phyloP scores from a whole-genome alignment of 2,797 vertebrate genomes.

The Cygnus olor region DNA sequence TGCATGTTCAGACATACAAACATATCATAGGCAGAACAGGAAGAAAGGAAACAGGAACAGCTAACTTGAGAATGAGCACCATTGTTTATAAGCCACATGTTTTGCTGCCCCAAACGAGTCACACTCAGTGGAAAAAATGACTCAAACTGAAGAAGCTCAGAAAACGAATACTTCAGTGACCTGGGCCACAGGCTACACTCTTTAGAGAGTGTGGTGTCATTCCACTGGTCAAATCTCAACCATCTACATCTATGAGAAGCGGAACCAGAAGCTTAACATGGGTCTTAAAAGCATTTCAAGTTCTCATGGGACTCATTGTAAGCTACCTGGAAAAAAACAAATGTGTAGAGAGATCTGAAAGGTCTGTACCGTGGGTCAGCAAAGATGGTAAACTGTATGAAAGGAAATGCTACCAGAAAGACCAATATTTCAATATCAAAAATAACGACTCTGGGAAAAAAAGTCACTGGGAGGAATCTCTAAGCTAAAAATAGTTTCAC shows the following conservation, averaged over 20 bases:
- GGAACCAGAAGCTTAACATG: not conserved
- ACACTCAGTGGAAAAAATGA: not conserved
- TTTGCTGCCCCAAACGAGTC: not conserved
- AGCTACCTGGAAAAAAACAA: not conserved
- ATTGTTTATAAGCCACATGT: not conserved
- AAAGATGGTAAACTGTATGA: not conserved
- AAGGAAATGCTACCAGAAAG: not conserved
- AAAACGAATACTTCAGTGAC: no score
- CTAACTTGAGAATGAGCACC: not conserved
- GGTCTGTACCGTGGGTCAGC: not conserved
- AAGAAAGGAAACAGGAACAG: not conserved
- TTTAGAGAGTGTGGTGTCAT: fast-evolving
- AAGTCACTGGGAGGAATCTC: not conserved
- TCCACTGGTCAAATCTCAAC: not conserved
- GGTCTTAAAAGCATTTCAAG: not conserved
- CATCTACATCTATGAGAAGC: not conserved
- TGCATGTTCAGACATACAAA: not conserved
- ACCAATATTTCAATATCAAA: not conserved
- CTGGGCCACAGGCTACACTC: not conserved
- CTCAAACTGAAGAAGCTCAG: fast-evolving
- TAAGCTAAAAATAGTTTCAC: not conserved
- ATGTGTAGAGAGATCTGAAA: not conserved
- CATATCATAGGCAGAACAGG: not conserved
- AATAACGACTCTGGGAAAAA: not conserved
- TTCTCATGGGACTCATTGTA: not conserved